phyloP scores from a whole-genome alignment of 2,888 invertebrate genomes.

The Tineola bisselliella region DNA sequence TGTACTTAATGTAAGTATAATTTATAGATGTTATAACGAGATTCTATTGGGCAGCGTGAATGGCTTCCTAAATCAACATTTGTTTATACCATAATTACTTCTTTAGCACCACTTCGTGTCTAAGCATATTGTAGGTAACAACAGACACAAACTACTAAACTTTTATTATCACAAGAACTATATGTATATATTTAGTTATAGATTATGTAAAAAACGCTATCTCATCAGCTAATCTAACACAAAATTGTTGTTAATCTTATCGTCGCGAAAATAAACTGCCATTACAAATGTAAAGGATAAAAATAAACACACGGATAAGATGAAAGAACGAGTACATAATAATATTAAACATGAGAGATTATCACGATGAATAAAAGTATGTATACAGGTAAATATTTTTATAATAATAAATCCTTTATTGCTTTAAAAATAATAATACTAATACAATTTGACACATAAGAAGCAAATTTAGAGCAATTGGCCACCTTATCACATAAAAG shows the following conservation, averaged over 20 bases:
- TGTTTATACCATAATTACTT: constrained; percentile 13
- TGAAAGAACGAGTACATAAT: too few species aligned
- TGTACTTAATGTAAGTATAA: not conserved
- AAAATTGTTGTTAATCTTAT: not conserved
- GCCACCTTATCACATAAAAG: too few species aligned
- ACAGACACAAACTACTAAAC: not conserved
- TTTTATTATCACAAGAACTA: constrained; percentile 13
- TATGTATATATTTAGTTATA: not conserved
- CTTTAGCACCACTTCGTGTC: constrained; percentile 7
- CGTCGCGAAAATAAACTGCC: not conserved
- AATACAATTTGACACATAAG: too few species aligned
- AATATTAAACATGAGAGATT: too few species aligned
- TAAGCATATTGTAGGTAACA: not conserved
- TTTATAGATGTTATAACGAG: too few species aligned
- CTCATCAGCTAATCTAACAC: constrained; percentile 1
- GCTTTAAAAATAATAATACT: too few species aligned
- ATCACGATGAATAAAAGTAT: not conserved
- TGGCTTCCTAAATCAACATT: constrained; percentile 11
- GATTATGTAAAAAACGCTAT: not conserved
- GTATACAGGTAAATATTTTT: not conserved
- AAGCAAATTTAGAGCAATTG: too few species aligned
- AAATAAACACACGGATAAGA: not conserved
- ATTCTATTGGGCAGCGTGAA: not conserved
- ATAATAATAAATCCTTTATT: not conserved
- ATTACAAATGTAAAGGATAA: not conserved